These are phyloP conservation scores for Bradypus variegatus DNA, from an alignment of 2,797 vertebrate species.

Conservation along the genomic window DNA sequence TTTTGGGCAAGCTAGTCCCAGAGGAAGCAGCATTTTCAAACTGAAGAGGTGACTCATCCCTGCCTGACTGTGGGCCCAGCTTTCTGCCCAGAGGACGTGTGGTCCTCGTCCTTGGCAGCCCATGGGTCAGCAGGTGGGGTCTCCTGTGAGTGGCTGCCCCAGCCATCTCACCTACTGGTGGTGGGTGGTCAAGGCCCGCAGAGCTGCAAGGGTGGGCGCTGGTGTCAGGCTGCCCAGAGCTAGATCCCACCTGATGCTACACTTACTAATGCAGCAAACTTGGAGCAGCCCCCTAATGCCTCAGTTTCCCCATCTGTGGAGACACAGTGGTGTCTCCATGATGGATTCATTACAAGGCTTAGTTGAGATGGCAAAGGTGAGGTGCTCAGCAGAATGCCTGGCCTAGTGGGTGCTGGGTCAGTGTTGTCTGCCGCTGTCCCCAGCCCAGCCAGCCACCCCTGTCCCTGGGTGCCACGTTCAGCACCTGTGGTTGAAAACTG, in stretches of 20 bases:
- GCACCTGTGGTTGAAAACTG: neutral
- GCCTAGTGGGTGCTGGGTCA: too few species aligned
- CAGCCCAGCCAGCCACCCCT: too few species aligned
- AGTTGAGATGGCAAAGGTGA: neutral
- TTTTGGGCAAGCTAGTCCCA: neutral
- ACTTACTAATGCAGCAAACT: neutral
- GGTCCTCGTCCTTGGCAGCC: neutral
- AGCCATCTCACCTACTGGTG: neutral
- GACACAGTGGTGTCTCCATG: too few species aligned
- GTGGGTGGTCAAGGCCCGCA: too few species aligned
- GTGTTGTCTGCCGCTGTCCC: too few species aligned
- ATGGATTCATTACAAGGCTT: neutral
- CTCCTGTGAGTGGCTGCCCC: neutral
- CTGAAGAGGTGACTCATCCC: neutral
- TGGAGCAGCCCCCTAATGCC: neutral
- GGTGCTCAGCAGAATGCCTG: neutral
- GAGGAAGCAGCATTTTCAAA: neutral
- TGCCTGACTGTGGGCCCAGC: neutral
- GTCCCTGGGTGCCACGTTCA: neutral
- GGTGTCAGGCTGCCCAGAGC: neutral
- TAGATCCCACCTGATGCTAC: too few species aligned
- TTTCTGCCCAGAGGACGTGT: neutral
- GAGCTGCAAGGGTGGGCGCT: too few species aligned
- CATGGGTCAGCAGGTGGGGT: neutral
- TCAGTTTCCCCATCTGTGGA: neutral